Evolutionary conservation across 2,888 invertebrate genomes (phyloP), one percentile per base, ranked within the genome.

Genomic region (Zygogramma bicolorata): DNA sequence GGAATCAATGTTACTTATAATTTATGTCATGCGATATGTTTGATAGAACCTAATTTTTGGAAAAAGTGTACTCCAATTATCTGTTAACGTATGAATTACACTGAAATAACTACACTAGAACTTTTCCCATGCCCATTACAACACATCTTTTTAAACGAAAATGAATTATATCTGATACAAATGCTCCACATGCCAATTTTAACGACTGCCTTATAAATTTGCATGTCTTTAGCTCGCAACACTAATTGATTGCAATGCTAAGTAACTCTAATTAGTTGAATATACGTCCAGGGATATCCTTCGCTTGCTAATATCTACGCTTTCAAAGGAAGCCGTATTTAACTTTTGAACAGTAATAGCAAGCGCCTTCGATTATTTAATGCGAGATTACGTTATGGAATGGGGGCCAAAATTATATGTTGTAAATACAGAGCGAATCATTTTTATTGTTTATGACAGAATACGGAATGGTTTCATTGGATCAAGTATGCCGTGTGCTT

Each of bases 181-280:
- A 61, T 34, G 25, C 38, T 53, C 34, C 38, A 31, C 62, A 62
- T 62, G 27, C 62, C 62, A 25, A 62, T 42, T 27, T 62, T 25
- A 29, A 62, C 25, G 42, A 42, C 27, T 20, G 46, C 46, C 27
- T 46, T 49, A 46, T 63, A 63, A 29, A 63, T 63, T 63, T 46
- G 63, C 63, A 62, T 62, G 62, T 62, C 62, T 27, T 62, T 42
- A 42, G 25, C 22, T 49, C 29, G 63, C 42, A 46, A 63, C 46
- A 31, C 63, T 63, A 63, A 63, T 63, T 63, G 63, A 63, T 63
- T 40, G 63, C 63, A 63, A 63, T 63, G 63, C 40, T 63, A 46
- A 63, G 63, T 46, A 63, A 63, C 63, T 63, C 46, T 63, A 63
- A 63, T 63, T 63, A 63, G 63, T 46, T 27, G 7, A 46, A 31